phyloP scores from a whole-genome alignment of 2,113 vertebrate genomes.

The Alligator mississippiensis region DNA sequence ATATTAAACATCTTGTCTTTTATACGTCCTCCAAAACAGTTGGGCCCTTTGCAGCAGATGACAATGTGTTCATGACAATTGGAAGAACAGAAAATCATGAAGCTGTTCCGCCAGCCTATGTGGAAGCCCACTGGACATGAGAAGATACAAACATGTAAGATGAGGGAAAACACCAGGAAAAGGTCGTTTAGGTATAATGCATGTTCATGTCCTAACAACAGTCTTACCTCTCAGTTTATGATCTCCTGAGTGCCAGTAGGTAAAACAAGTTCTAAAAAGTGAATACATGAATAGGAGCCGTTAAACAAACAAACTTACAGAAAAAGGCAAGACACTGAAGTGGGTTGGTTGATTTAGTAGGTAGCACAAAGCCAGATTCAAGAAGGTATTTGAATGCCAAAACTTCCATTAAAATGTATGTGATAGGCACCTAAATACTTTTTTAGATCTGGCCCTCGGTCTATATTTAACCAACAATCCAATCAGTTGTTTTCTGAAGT shows the following conservation, averaged over 20 bases:
- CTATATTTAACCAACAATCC: background rate
- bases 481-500: background rate
- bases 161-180: rapidly evolving
- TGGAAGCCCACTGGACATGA: background rate
- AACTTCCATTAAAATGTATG: no score
- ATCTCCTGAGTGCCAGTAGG: conserved; percentile 47
- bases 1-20: conserved; percentile 39
- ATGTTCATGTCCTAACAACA: conserved; percentile 16
- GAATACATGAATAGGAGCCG: background rate
- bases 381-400: conserved; percentile 36
- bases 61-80: conserved; percentile 15
- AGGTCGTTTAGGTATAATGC: no score
- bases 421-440: no score
- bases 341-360: conserved; percentile 40
- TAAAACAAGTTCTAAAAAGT: conserved; percentile 45
- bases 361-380: conserved; percentile 29
- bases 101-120: background rate
- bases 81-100: conserved; percentile 50
- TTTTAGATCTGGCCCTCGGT: no score
- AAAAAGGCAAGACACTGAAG: background rate
- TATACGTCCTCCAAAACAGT: conserved; percentile 38
- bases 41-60: conserved; percentile 3
- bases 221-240: conserved; percentile 7
- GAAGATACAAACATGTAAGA: background rate
- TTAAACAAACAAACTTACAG: no score